Percentiles rank a stretch among this genome's conserved stretches.
phyloP scores from a whole-genome alignment of 2,888 invertebrate genomes.

The Endotricha flammealis region DNA sequence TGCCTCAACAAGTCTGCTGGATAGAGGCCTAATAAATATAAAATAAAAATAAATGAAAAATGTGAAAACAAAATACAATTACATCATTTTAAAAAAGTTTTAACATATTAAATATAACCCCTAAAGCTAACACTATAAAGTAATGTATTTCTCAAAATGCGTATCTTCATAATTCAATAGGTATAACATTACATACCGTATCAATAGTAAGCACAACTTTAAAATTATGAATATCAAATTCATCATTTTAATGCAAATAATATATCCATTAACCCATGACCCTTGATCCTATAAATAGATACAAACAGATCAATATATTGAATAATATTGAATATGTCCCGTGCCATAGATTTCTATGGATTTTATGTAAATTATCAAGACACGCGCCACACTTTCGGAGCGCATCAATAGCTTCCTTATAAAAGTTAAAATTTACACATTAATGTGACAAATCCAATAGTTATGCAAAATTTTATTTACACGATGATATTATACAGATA shows the following conservation, averaged over 20 bases:
- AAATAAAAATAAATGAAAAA: too few relatives aligned
- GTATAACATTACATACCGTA: too few relatives aligned
- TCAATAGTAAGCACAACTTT: too few relatives aligned
- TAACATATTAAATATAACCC: too few relatives aligned
- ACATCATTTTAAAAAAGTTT: too few relatives aligned
- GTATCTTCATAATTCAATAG: too few relatives aligned
- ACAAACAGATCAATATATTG: conserved; percentile 16
- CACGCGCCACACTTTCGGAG: conserved; percentile 28
- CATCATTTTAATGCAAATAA: conserved; percentile 15
- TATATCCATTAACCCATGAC: conserved; percentile 11
- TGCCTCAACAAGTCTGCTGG: too few relatives aligned
- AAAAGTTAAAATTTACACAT: conserved; percentile 55
- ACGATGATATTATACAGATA: conserved; percentile 49
- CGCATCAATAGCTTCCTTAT: conserved; percentile 26
- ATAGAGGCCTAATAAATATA: too few relatives aligned
- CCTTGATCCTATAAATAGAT: neutral
- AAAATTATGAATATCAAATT: too few relatives aligned
- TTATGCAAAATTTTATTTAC: conserved; percentile 67
- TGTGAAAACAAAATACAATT: too few relatives aligned
- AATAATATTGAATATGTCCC: conserved; percentile 16
- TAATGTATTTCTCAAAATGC: too few relatives aligned
- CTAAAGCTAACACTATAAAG: too few relatives aligned
- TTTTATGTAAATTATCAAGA: conserved; percentile 44
- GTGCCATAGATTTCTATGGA: conserved; percentile 25
- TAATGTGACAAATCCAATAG: conserved; percentile 50